These are phyloP conservation scores for Carterocephalus palaemon DNA, from an alignment of 2,888 invertebrate genomes.

Conservation along the genomic window DNA sequence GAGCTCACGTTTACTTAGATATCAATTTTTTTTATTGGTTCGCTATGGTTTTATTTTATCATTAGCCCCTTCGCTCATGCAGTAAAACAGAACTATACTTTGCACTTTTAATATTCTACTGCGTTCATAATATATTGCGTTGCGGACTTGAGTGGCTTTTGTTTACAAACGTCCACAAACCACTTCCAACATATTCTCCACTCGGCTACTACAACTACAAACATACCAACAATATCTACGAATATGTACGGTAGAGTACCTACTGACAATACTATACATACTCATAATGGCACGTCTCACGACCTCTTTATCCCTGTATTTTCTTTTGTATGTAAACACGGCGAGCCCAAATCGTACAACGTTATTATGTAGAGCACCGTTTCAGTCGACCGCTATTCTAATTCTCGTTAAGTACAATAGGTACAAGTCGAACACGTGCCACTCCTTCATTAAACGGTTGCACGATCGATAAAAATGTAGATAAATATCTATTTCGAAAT, in stretches of 20 bases:
- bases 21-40: no score
- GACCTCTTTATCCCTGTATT: constrained; percentile 15
- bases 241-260: no score
- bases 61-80: no score
- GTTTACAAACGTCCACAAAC: constrained; percentile 36
- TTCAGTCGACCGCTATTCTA: constrained; percentile 24
- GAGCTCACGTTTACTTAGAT: no score
- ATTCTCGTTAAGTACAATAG: constrained; percentile 20
- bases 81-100: no score
- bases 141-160: constrained; percentile 38
- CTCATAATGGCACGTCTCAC: constrained; percentile 4
- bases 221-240: constrained; percentile 9
- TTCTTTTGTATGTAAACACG: constrained; percentile 24
- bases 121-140: constrained; percentile 38
- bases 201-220: constrained; percentile 26
- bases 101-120: constrained; percentile 17
- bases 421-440: constrained; percentile 16
- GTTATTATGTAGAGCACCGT: constrained; percentile 16
- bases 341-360: constrained; percentile 16
- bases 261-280: constrained; percentile 5
- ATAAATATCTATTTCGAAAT: constrained; percentile 20
- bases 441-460: constrained; percentile 20
- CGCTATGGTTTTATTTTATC: no score
- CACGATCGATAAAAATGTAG: constrained; percentile 21
- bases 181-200: neutral